Evolutionary conservation across 2,888 invertebrate genomes (phyloP), one percentile per base, ranked within the genome.

Genomic region (Agrochola macilenta): DNA sequence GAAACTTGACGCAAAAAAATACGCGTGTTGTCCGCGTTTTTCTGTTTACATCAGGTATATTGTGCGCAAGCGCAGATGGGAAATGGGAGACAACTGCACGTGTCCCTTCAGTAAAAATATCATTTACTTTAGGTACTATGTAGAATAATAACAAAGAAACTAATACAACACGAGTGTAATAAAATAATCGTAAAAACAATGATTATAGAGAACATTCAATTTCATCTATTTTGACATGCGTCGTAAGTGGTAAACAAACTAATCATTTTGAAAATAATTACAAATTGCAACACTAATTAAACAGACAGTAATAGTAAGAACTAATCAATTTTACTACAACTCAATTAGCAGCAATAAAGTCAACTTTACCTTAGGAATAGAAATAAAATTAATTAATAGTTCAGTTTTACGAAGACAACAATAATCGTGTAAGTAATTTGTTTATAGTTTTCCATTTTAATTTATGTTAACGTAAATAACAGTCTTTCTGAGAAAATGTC

Each of bases 401-500:
- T n/a, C 3, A 4, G 7, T 43, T 71, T 61, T 20, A 35, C 49
- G 14, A 54, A 26, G 26, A 71, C 72, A 72, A 61, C 66, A 35
- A 11, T 17, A 66, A 54, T 66, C n/a, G 35, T 54, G 23, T 74
- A 52, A 63, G 26, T 74, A 52, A 63, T 52, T 61, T 82, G 72
- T 81, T 84, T 72, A 74, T 58, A 58, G 49, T 74, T 65, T 52
- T 39, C 63, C n/a, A 66, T 77, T 54, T 72, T 70, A 79, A 74
- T 74, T 71, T 76, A 73, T 77, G 70, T 86, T 87, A 74, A 64
- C 74, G 30, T 64, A 46, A 75, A 58, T 61, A 76, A 9, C 30
- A 46, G 23, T 54, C 3, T 61, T 81, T 79, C 75, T 35, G 12
- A 52, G 76, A 85, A 84, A 65, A 72, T 52, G 49, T 54, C 65